A percentile compares a stretch with the other conserved stretches of the same genome.
phyloP scores from a whole-genome alignment of 2,888 invertebrate species.

The Rhingia rostrata region DNA sequence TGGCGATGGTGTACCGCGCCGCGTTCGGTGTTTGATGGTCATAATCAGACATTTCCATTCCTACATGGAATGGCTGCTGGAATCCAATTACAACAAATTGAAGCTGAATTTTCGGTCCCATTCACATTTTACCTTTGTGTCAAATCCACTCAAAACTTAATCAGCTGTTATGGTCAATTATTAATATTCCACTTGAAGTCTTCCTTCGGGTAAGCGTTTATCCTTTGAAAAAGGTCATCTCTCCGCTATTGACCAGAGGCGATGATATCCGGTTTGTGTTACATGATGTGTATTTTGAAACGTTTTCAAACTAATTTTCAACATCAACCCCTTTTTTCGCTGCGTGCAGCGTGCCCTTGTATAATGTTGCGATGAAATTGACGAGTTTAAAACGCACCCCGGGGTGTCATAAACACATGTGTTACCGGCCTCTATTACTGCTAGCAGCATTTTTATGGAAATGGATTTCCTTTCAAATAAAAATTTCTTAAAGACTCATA shows the following conservation, averaged over 20 bases:
- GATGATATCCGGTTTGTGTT: conserved; percentile 67
- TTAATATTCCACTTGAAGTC: not conserved
- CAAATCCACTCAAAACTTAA: conserved; percentile 32
- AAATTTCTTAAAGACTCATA: conserved; percentile 16
- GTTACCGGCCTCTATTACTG: conserved; percentile 32
- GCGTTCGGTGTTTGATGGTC: not conserved
- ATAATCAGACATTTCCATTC: not conserved
- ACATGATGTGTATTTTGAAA: conserved; percentile 30
- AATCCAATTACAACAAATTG: not conserved
- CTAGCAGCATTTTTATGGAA: conserved; percentile 22
- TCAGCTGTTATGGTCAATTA: conserved; percentile 52
- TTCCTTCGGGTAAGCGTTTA: conserved; percentile 40
- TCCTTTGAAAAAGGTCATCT: conserved; percentile 36
- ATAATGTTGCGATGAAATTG: conserved; percentile 48
- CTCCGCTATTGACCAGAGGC: conserved; percentile 41
- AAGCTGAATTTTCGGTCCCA: not conserved
- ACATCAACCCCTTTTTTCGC: conserved; percentile 50
- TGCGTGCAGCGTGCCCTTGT: not conserved
- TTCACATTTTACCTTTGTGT: not conserved
- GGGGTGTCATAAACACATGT: conserved; percentile 72
- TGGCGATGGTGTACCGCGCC: not conserved
- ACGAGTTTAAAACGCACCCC: conserved; percentile 61
- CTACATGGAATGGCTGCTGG: not conserved
- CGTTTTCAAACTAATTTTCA: conserved; percentile 35
- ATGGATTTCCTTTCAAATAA: conserved; percentile 12